Evolutionary conservation across 2,888 invertebrate species (phyloP), one percentile per base, ranked within the genome.

Genomic region (Pseudococcus longispinus): DNA sequence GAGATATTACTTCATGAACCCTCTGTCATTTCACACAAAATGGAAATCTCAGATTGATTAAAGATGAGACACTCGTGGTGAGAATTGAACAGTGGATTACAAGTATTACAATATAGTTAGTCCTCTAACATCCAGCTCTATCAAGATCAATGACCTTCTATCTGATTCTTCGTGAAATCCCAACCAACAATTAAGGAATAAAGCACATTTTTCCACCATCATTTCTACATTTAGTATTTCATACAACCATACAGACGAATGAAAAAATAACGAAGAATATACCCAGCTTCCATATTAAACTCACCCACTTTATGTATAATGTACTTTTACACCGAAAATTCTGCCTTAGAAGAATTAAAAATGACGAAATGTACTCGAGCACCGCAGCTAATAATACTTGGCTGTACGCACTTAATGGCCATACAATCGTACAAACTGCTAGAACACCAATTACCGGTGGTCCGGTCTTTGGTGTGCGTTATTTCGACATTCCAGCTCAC

Each of bases 401-500:
- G n/a, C n/a, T 51, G 5, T 15, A 51, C 44, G 51, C n/a, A 26
- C 26, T 26, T 26, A 65, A 65, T 65, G 26, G 8, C 65, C 26
- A 51, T 51, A 51, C 51, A 51, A 51, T 51, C 51, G n/a, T 51
- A 65, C 26, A 65, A 65, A 65, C 26, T 26, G 65, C 65, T 65
- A 65, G 23, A 23, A 65, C 65, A 26, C 23, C 65, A 65, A 65
- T 65, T 65, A 65, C 65, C 51, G 51, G n/a, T 51, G 51, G 51
- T 51, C 51, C 51, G 51, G n/a, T 46, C 44, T 46, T 15, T 13
- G 15, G 20, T 15, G 65, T 26, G 26, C 65, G 51, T 23, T 65
- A 74, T 74, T 74, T 74, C 74, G 74, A 74, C 37, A 74, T 74
- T 74, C 29, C 74, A 26, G 11, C 20, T 65, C 65, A 65, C 26